Evolutionary conservation across 2,113 vertebrate genomes (phyloP).

Genomic region (Lanius collurio): DNA sequence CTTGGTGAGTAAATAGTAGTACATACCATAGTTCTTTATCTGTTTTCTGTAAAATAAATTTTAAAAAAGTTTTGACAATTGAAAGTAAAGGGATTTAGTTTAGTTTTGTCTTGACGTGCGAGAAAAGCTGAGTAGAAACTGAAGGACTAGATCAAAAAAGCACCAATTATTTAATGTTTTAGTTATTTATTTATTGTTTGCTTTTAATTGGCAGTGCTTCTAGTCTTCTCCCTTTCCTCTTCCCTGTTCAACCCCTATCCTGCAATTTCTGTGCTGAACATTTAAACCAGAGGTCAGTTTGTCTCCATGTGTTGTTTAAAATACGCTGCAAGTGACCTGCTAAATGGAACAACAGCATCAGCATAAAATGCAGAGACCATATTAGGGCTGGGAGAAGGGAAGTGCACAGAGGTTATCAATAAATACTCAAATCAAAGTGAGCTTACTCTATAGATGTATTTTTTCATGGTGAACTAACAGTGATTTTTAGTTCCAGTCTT

Average conservation of each 20-base stretch:
- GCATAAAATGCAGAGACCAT: constrained; percentile 1
- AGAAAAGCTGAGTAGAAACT: neutral
- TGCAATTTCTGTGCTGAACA: neutral
- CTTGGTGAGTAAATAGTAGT: neutral
- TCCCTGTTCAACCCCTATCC: neutral
- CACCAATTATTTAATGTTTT: neutral
- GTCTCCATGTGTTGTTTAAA: neutral
- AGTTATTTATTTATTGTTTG: neutral
- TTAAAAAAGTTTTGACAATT: neutral
- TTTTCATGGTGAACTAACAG: constrained; percentile 1
- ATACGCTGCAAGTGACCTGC: neutral
- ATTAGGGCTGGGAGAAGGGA: neutral
- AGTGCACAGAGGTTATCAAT: constrained; percentile 8
- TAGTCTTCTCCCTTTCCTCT: neutral
- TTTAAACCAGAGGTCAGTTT: constrained; percentile 25
- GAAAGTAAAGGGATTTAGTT: neutral
- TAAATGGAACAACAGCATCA: constrained; percentile 35
- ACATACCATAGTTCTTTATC: neutral
- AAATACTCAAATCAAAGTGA: constrained; percentile 50
- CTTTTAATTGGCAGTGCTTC: neutral
- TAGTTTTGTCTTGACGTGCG: neutral
- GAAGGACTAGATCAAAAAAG: neutral
- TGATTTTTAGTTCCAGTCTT: constrained; percentile 6
- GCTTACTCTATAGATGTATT: neutral
- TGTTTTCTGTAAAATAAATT: neutral